Conservation (phyloP, 2,888 invertebrate genomes). For the Drosophila antonietae region DNA sequence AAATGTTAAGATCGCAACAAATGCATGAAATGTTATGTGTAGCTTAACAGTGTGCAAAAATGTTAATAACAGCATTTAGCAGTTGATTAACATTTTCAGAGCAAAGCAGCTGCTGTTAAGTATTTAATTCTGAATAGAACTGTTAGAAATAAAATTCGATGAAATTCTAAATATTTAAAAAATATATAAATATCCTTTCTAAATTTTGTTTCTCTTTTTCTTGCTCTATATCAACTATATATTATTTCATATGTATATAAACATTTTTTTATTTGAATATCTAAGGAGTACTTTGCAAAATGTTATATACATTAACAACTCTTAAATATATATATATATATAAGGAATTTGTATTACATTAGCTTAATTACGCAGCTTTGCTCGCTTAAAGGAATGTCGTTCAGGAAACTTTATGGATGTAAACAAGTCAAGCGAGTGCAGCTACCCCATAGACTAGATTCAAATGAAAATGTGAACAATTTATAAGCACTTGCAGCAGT, state of each 20-base stretch:
- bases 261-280: too few relatives aligned
- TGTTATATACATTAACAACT: not conserved
- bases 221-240: too few relatives aligned
- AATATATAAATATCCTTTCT: too few relatives aligned
- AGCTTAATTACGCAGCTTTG: not conserved
- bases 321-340: too few relatives aligned
- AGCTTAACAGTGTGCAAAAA: not conserved
- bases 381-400: not conserved
- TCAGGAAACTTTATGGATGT: not conserved
- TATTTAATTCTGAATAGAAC: too few relatives aligned
- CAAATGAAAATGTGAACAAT: not conserved
- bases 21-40: not conserved
- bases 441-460: not conserved
- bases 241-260: too few relatives aligned
- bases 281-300: not conserved
- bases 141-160: too few relatives aligned
- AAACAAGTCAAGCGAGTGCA: not conserved
- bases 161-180: too few relatives aligned
- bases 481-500: slow-evolving; percentile 34
- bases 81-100: not conserved
- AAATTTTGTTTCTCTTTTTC: too few relatives aligned
- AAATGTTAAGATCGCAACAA: too few relatives aligned
- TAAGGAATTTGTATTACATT: not conserved
- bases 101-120: too few relatives aligned
- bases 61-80: not conserved